These are phyloP conservation scores for Nephrotoma flavescens DNA, from an alignment of 2,888 invertebrate species.

Conservation along the genomic window DNA sequence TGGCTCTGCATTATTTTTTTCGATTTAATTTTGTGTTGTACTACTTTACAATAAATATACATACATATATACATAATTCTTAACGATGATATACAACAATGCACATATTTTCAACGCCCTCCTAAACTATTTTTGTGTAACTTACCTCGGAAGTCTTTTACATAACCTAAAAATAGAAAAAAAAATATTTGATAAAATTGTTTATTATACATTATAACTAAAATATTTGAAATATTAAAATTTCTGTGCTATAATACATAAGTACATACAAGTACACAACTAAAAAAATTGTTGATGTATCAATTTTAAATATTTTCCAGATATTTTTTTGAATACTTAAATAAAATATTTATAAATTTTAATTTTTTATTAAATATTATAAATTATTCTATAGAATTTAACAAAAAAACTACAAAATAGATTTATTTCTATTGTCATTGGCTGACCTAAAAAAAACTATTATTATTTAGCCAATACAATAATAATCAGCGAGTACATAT, in stretches of 20 bases:
- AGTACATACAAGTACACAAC: no score
- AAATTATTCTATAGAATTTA: background rate
- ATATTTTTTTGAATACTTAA: background rate
- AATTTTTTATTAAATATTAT: background rate
- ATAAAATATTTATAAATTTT: background rate
- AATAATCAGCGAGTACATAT: background rate
- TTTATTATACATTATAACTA: background rate
- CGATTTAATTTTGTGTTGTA: background rate
- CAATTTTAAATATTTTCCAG: background rate
- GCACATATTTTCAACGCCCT: background rate
- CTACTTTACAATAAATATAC: no score
- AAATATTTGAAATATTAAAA: conserved; percentile 5
- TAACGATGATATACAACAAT: background rate
- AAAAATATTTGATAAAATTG: conserved; percentile 1
- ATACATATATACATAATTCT: background rate
- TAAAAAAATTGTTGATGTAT: background rate
- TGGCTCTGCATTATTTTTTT: no score
- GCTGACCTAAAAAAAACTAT: background rate
- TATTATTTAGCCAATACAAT: background rate
- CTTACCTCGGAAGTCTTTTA: conserved; percentile 33
- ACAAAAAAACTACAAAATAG: background rate
- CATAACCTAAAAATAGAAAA: conserved; percentile 39
- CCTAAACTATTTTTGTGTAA: conserved; percentile 1
- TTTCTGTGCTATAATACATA: background rate
- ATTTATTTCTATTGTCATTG: background rate